phyloP scores from a whole-genome alignment of 2,888 invertebrate species.

The Erynnis tages region DNA sequence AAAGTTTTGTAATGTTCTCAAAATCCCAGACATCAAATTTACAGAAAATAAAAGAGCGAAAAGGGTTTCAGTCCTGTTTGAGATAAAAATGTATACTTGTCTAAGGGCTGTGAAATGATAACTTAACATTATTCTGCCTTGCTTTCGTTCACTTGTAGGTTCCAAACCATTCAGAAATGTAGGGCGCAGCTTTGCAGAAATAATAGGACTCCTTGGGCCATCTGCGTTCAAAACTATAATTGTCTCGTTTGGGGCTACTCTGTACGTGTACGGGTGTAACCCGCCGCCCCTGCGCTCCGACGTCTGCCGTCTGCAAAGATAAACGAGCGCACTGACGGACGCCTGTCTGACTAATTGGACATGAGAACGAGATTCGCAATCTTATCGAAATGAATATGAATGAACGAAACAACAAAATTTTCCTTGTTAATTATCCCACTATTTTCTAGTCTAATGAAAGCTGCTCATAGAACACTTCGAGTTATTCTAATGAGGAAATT shows the following conservation, averaged over 20 bases:
- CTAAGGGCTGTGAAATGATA: too few species aligned
- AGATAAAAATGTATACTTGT: too few species aligned
- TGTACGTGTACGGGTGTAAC: too few species aligned
- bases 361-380: slow-evolving; percentile 20
- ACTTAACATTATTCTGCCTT: too few species aligned
- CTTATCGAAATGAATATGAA: slow-evolving; percentile 13
- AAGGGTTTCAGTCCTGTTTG: too few species aligned
- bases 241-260: neutral
- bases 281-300: neutral
- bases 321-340: slow-evolving; percentile 7
- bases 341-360: slow-evolving; percentile 17
- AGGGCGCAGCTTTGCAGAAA: too few species aligned
- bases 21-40: too few species aligned
- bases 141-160: too few species aligned
- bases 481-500: neutral
- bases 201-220: too few species aligned
- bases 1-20: too few species aligned
- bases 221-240: slow-evolving; percentile 10
- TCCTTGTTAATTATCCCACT: slow-evolving; percentile 10
- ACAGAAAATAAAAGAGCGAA: too few species aligned
- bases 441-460: slow-evolving; percentile 1
- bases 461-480: slow-evolving; percentile 3
- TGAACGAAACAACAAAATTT: neutral
- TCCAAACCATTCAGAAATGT: neutral
- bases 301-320: neutral